Evolutionary conservation across 2,888 invertebrate species (phyloP).

Genomic region (Philaethria dido): DNA sequence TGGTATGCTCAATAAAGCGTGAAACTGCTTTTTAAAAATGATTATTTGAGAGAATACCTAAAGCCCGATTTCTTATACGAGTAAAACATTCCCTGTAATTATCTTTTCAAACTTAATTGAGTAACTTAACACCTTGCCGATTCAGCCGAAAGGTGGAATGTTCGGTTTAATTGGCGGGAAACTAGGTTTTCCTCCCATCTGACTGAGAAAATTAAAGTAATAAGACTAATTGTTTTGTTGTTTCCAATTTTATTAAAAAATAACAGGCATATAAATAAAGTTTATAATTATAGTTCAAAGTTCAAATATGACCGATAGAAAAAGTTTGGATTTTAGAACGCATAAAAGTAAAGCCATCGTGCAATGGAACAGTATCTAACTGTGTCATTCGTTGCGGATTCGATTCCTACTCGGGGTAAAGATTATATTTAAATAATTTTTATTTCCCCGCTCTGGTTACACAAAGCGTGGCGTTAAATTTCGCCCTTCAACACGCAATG

Average conservation of each 20-base stretch:
- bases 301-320: neutral
- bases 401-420: too few relatives aligned
- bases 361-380: too few relatives aligned
- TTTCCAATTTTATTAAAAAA: neutral
- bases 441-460: too few relatives aligned
- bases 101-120: slow-evolving; percentile 24
- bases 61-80: neutral
- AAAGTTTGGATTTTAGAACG: too few relatives aligned
- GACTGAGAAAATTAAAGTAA: slow-evolving; percentile 5
- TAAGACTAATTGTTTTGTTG: slow-evolving; percentile 5
- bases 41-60: neutral
- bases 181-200: slow-evolving; percentile 1
- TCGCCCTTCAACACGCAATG: too few relatives aligned
- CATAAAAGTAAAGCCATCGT: too few relatives aligned
- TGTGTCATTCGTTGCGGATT: too few relatives aligned
- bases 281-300: neutral
- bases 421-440: too few relatives aligned
- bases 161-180: slow-evolving; percentile 23
- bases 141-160: slow-evolving; percentile 9
- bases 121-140: slow-evolving; percentile 22
- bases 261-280: too few relatives aligned
- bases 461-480: too few relatives aligned
- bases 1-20: too few relatives aligned
- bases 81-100: slow-evolving; percentile 8
- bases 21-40: too few relatives aligned